Conservation (phyloP, 2,113 vertebrate species). For the Xerus inauris region DNA sequence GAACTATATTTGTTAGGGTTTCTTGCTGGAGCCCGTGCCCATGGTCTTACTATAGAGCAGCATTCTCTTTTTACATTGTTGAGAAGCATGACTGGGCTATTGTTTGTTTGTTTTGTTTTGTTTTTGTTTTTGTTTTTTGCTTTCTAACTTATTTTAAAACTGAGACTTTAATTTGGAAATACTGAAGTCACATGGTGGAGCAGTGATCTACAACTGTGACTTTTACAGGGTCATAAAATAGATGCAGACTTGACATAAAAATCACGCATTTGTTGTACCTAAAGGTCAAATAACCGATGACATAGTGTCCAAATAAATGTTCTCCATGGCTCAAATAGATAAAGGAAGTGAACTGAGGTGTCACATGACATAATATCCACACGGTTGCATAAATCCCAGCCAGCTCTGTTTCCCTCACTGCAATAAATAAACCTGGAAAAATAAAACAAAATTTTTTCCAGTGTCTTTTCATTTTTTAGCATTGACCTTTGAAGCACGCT, state of each 20-base stretch:
- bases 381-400: rapidly evolving
- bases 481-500: not conserved
- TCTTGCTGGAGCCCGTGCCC: not conserved
- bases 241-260: not conserved
- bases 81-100: not conserved
- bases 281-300: not conserved
- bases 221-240: not conserved
- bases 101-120: no score
- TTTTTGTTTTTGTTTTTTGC: not conserved
- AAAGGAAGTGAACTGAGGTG: not conserved
- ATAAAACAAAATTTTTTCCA: not conserved
- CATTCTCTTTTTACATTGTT: not conserved
- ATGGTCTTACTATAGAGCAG: not conserved
- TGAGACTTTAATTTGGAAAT: not conserved
- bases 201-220: not conserved
- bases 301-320: not conserved
- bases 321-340: not conserved
- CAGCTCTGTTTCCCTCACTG: rapidly evolving
- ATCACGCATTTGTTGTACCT: no score
- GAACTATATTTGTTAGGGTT: rapidly evolving
- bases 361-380: rapidly evolving
- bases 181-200: not conserved
- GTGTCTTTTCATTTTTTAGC: not conserved
- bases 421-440: not conserved
- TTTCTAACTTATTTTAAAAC: not conserved